phyloP scores from a whole-genome alignment of 2,113 vertebrate species.

The Actenoides lindsayi region DNA sequence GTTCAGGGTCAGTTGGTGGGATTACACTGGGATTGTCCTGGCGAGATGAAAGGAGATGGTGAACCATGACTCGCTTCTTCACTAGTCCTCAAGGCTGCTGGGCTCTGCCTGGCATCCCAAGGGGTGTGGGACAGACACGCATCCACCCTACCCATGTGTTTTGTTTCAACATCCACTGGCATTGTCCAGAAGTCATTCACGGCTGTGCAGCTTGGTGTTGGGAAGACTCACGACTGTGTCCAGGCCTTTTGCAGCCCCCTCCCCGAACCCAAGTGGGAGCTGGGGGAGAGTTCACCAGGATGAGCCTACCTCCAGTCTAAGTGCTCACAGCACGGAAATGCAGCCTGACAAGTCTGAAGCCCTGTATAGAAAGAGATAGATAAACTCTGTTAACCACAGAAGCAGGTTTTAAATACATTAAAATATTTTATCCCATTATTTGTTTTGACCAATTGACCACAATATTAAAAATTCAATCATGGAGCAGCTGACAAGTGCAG shows the following conservation, averaged over 20 bases:
- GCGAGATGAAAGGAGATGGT: neutral
- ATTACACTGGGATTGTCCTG: neutral
- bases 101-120: neutral
- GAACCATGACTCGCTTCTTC: neutral
- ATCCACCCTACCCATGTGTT: accelerated
- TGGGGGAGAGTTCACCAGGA: neutral
- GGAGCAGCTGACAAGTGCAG: conserved; percentile 84
- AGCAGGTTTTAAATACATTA: conserved; percentile 81
- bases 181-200: neutral
- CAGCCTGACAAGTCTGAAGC: conserved; percentile 46
- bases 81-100: neutral
- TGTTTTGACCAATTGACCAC: conserved; percentile 88
- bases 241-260: neutral
- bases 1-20: neutral
- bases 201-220: accelerated
- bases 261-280: neutral
- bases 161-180: neutral
- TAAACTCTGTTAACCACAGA: conserved; percentile 70
- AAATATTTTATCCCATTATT: conserved; percentile 85
- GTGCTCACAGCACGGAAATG: conserved; percentile 27
- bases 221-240: accelerated
- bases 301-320: neutral
- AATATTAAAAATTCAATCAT: conserved; percentile 86
- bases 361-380: neutral
- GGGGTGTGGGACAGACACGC: neutral